Conservation (phyloP, 2,797 vertebrate species). For the Coregonus suidteri region DNA sequence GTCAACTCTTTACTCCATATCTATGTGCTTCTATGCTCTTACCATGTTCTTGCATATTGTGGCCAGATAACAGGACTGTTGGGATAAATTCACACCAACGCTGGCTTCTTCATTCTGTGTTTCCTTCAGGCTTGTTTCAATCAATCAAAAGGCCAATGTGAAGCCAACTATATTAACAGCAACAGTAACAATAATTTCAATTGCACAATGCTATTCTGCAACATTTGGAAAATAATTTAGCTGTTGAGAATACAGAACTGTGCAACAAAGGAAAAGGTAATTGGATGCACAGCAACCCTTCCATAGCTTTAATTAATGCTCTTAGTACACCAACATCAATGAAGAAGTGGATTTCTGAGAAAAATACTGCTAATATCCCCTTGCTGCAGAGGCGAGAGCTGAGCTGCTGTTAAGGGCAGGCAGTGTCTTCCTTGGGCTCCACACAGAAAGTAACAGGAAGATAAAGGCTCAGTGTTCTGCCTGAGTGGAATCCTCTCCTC, state of each 20-base stretch:
- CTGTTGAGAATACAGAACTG: conserved; percentile 2
- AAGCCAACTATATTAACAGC: not conserved
- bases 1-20: not conserved
- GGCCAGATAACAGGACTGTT: not conserved
- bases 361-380: not conserved
- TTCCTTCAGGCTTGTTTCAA: not conserved
- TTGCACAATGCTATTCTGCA: not conserved
- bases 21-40: not conserved
- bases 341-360: not conserved
- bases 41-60: not conserved
- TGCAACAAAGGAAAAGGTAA: not conserved
- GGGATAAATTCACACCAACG: not conserved
- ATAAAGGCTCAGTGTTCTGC: conserved; percentile 43
- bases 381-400: not conserved
- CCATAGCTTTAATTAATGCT: not conserved
- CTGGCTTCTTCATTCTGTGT: not conserved
- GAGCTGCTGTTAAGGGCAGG: not conserved
- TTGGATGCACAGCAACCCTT: not conserved
- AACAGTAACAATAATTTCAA: not conserved
- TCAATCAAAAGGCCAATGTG: not conserved
- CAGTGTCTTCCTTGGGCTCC: not conserved
- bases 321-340: not conserved
- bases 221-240: not conserved
- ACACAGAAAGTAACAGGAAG: conserved; percentile 21
- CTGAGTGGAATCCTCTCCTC: conserved; percentile 25